phyloP scores from a whole-genome alignment of 2,888 invertebrate genomes.

The Acleris sparsana region DNA sequence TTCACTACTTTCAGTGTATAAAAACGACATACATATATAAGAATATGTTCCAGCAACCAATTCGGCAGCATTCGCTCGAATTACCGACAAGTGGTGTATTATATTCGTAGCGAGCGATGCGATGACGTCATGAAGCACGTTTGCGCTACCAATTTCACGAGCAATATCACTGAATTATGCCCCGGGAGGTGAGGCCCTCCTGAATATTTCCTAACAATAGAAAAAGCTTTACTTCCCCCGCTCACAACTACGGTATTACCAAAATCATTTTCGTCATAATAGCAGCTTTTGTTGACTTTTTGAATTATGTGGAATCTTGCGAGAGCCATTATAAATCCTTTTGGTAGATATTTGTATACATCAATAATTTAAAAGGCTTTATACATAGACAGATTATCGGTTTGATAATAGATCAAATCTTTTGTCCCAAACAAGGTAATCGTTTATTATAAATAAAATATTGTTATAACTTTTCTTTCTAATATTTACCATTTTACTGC shows the following conservation, averaged over 20 bases:
- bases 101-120: constrained; percentile 19
- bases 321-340: neutral
- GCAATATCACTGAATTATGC: constrained; percentile 62
- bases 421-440: too few species aligned
- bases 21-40: too few species aligned
- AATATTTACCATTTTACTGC: too few species aligned
- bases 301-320: neutral
- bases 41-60: constrained; percentile 3
- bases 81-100: constrained; percentile 17
- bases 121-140: constrained; percentile 28
- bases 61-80: constrained; percentile 9
- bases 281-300: constrained; percentile 14
- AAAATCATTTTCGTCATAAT: constrained; percentile 22
- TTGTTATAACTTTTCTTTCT: too few species aligned
- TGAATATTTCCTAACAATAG: constrained; percentile 42
- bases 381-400: neutral
- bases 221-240: constrained; percentile 41
- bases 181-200: constrained; percentile 38
- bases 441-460: too few species aligned
- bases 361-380: neutral
- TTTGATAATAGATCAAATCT: too few species aligned
- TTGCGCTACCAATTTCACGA: constrained; percentile 59
- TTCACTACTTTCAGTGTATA: neutral
- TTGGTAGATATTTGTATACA: neutral
- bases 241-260: constrained; percentile 34